Base-by-base conservation (phyloP, 1,140 invertebrate genomes). In the Cardiocondyla obscurior region DNA sequence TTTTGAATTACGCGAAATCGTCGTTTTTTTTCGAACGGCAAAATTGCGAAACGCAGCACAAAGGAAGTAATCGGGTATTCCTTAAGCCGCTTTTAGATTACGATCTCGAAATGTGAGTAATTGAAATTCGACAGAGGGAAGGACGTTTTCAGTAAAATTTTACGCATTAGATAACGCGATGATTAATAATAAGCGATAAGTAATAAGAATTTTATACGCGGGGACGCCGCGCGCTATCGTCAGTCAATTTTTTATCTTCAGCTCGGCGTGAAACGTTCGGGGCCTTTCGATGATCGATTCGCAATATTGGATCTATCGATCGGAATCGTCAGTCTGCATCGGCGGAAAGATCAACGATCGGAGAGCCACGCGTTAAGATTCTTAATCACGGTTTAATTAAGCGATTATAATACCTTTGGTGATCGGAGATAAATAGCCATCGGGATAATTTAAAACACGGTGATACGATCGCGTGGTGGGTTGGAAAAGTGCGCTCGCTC, bases 181-280 rank as follows among this genome's bases (percentile, higher is more conserved):
- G 77, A 60, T 57, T 76, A 25, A 49, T 42, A 60, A 60, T 60
- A 19, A 19, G 30, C 53, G 85, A 86, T 86, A 82, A 82, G 67
- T 7, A 19, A 14, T 42, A 33, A 46, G 16, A 5, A 14, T 22
- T 12, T 81, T 58, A 25, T 12, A 0, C 4, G 22, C 19, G 44
- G n/a, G n/a, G 19, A 65, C 46, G 22, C 62, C 60, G 19, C 22
- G n/a, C n/a, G n/a, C n/a, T n/a, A 64, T 76, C 64, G 30, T 14
- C 62, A 70, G 2, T 64, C 25, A 62, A 25, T 76, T 44, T n/a
- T 28, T 85, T 14, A 19, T 58, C 46, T 46, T 16, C 7, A 8
- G 6, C 28, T 74, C 22, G 70, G 70, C 0, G 3, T 36, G 33
- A 28, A 16, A 53, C 5, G 5, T 3, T 19, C 7, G 51, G 51